Percentiles rank a stretch among this genome's conserved stretches.
These are phyloP conservation scores for Tenthredo distinguenda DNA, from an alignment of 2,888 invertebrate species.

Conservation along the genomic window DNA sequence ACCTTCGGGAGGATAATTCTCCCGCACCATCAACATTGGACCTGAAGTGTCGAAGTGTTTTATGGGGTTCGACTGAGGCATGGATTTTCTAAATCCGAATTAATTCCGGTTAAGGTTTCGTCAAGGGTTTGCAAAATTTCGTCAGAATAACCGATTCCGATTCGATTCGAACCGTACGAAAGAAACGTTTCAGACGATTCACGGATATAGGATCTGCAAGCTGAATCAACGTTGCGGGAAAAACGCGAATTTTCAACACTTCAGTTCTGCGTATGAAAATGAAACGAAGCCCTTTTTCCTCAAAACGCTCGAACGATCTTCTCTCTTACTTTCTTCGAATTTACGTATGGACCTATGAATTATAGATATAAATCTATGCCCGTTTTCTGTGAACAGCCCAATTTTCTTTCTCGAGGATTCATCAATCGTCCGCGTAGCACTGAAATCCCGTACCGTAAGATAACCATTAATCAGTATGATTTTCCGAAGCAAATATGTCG, in stretches of 20 bases:
- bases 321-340: too few species aligned
- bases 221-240: too few species aligned
- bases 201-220: too few species aligned
- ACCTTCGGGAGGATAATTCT: background rate
- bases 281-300: too few species aligned
- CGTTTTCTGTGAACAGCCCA: too few species aligned
- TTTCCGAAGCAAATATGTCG: background rate
- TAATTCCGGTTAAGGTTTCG: background rate
- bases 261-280: too few species aligned
- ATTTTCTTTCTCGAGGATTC: background rate
- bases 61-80: background rate
- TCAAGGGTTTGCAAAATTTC: background rate
- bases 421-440: background rate
- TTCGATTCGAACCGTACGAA: background rate
- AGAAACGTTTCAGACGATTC: background rate
- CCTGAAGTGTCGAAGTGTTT: conserved; percentile 6
- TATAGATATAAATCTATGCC: too few species aligned
- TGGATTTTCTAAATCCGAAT: background rate
- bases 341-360: too few species aligned
- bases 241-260: too few species aligned
- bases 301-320: too few species aligned
- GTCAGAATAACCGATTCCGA: background rate
- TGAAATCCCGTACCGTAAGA: background rate
- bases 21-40: background rate
- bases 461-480: background rate